Evolutionary conservation across 2,113 vertebrate species (phyloP), one percentile per base, ranked within the genome.

Genomic region (Rhipidura dahli): DNA sequence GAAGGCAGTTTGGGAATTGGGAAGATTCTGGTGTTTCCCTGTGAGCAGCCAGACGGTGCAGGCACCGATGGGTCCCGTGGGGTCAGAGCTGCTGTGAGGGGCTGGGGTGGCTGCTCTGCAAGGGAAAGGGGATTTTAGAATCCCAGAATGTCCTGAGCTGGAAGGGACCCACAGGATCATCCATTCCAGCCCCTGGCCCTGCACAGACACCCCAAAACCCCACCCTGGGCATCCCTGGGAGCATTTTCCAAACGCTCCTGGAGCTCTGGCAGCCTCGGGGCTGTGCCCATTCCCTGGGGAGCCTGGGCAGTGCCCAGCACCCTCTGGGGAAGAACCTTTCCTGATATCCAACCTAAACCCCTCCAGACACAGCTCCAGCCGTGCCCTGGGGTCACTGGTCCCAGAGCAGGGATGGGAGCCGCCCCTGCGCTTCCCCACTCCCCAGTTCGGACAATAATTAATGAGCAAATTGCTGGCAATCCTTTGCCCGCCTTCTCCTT

Each of bases 161-260:
- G 35, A 22, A 50, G 51, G 51, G 37, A 18, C 11, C 44, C 61
- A 10, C n/a, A 21, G 17, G 49, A 64, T 22, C 39, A 35, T 1
- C 45, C 11, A 30, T 3, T 1, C 1, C 60, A 49, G 11, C 23
- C 4, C 49, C 49, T 5, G 37, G 0, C 19, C 44, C 44, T 59
- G 64, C 51, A 0, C n/a, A 39, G n/a, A 47, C 28, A 0, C 18
- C 51, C 42, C 64, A 33, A 30, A 63, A 7, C 1, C 39, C 45
- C 57, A 21, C 5, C 40, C 37, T 51, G 33, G 18, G 14, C 75
- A n/a, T 3, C 47, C 31, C 56, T 51, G 66, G 23, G 8, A 45
- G 77, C 3, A 2, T 0, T 60, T 15, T 1, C 21, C 56, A 21
- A 44, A 3, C 2, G 0, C 68, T 61, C 39, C 47, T 72, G 39